Percentiles rank a stretch among this genome's conserved stretches.
Conservation (phyloP, 2,888 invertebrate genomes). For the Camponotus fellah region DNA sequence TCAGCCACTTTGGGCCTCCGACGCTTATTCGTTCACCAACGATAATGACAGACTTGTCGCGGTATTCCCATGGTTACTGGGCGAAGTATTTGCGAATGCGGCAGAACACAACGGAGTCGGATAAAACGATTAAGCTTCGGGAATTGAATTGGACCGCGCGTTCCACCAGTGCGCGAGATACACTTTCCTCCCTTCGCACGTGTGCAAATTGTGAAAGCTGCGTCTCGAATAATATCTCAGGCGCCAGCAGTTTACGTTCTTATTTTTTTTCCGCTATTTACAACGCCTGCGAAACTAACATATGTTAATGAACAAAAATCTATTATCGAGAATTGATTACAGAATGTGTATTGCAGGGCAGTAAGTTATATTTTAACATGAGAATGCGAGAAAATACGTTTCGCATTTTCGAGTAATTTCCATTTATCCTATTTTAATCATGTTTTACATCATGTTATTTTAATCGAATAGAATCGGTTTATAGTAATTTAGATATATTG, state of each 20-base stretch:
- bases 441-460: background rate
- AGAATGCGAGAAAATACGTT: background rate
- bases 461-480: background rate
- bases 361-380: background rate
- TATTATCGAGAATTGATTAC: background rate
- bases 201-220: constrained; percentile 39
- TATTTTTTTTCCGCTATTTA: background rate
- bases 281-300: background rate
- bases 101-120: constrained; percentile 39
- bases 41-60: constrained; percentile 21
- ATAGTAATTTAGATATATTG: background rate
- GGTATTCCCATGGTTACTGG: constrained; percentile 5
- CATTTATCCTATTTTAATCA: background rate
- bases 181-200: constrained; percentile 15
- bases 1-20: constrained; percentile 25
- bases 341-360: background rate
- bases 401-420: background rate
- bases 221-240: constrained; percentile 32
- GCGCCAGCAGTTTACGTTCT: background rate
- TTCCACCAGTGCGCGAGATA: constrained; percentile 17
- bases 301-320: background rate
- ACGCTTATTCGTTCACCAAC: background rate
- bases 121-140: constrained; percentile 50
- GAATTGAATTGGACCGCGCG: constrained; percentile 40
- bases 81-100: constrained; percentile 44